Percentiles rank a stretch among this genome's conserved stretches.
These are phyloP conservation scores for Palloptera scutellata DNA, from an alignment of 2,888 invertebrate genomes.

Conservation along the genomic window DNA sequence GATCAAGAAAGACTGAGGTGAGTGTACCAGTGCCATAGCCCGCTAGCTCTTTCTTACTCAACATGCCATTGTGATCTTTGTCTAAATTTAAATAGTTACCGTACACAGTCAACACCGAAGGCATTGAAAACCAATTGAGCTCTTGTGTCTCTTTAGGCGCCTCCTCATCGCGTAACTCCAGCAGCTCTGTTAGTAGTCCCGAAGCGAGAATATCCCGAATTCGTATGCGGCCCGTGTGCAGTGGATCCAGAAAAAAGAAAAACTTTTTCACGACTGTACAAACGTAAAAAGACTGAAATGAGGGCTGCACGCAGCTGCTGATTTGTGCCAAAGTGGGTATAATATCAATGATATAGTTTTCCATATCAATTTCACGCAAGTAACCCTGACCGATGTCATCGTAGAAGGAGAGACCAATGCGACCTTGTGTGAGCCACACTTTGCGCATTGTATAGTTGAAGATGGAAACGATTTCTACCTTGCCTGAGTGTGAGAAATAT, in stretches of 20 bases:
- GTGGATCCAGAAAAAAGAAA: conserved; percentile 92
- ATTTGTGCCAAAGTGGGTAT: conserved; percentile 91
- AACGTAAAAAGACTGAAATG: conserved; percentile 95
- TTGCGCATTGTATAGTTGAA: conserved; percentile 96
- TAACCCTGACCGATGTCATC: conserved; percentile 93
- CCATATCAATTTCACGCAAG: conserved; percentile 87
- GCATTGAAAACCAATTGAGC: conserved; percentile 90
- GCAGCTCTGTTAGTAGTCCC: conserved; percentile 84
- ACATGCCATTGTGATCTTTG: conserved; percentile 94
- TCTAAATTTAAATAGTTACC: conserved; percentile 94
- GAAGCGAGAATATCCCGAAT: conserved; percentile 88
- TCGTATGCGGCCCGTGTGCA: conserved; percentile 85
- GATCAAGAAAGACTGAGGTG: conserved; percentile 88
- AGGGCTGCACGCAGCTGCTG: conserved; percentile 88
- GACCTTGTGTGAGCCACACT: conserved; percentile 93
- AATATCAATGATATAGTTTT: conserved; percentile 92
- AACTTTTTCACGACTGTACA: conserved; percentile 96
- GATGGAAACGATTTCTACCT: conserved; percentile 86
- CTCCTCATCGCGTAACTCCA: conserved; percentile 87
- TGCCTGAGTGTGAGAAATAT: conserved; percentile 42
- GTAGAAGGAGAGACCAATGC: conserved; percentile 91
- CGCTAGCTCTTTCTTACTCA: conserved; percentile 88
- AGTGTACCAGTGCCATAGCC: conserved; percentile 91
- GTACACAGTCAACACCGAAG: conserved; percentile 88
- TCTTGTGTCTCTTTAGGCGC: conserved; percentile 84